These are phyloP conservation scores for Sus scrofa DNA, from an alignment of 2,113 vertebrate genomes.

Conservation along the genomic window T2T-Sscrofa CM000826.6:118357501-118358000, in stretches of 20 bases:
- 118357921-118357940: neutral
- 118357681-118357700: neutral
- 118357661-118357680: neutral
- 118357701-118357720: neutral
- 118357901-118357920: neutral
- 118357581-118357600: constrained; percentile 7
- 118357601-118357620: neutral
- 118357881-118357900: neutral
- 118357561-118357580: neutral
- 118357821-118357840: neutral
- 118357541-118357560: constrained; percentile 48
- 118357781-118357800: neutral
- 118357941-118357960: neutral
- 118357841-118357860: neutral
- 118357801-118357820: neutral
- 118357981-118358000: neutral
- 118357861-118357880: constrained; percentile 27
- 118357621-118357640: neutral
- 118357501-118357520: constrained; percentile 15
- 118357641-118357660: neutral
- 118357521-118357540: neutral
- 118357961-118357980: neutral
- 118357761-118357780: neutral
- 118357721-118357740: too few species aligned
- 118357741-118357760: neutral